Conservation (phyloP, 2,888 invertebrate genomes). For the Eubasilissa splendida region DNA sequence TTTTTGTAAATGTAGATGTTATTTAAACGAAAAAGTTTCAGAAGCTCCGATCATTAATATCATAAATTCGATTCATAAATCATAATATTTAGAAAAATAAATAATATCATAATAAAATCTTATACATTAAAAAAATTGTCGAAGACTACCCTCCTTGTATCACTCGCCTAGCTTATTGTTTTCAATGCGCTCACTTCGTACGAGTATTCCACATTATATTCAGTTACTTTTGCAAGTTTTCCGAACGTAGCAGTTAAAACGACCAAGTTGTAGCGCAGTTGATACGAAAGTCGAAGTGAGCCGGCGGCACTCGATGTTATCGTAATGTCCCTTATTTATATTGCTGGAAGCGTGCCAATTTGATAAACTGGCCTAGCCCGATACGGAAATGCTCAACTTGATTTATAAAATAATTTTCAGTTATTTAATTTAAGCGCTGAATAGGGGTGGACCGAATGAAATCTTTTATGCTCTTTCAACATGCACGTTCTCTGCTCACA, state of each 20-base stretch:
- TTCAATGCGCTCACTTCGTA: constrained; percentile 1
- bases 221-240: constrained; percentile 12
- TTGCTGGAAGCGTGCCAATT: constrained; percentile 44
- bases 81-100: too few species aligned
- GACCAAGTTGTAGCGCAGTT: constrained; percentile 19
- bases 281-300: constrained; percentile 8
- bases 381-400: constrained; percentile 13
- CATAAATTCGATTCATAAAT: too few species aligned
- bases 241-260: constrained; percentile 15
- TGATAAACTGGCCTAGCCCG: constrained; percentile 30
- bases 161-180: neutral
- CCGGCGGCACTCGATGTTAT: constrained; percentile 34
- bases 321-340: constrained; percentile 40
- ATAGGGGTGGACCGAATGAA: neutral
- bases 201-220: neutral
- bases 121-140: too few species aligned
- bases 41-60: too few species aligned
- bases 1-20: too few species aligned
- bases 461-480: constrained; percentile 7
- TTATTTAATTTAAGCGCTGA: constrained; percentile 18
- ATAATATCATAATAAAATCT: too few species aligned
- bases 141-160: too few species aligned
- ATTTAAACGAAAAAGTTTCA: too few species aligned
- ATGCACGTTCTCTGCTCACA: neutral
- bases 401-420: constrained; percentile 39